phyloP scores from a whole-genome alignment of 2,113 vertebrate genomes.

The Mus spicilegus region DNA sequence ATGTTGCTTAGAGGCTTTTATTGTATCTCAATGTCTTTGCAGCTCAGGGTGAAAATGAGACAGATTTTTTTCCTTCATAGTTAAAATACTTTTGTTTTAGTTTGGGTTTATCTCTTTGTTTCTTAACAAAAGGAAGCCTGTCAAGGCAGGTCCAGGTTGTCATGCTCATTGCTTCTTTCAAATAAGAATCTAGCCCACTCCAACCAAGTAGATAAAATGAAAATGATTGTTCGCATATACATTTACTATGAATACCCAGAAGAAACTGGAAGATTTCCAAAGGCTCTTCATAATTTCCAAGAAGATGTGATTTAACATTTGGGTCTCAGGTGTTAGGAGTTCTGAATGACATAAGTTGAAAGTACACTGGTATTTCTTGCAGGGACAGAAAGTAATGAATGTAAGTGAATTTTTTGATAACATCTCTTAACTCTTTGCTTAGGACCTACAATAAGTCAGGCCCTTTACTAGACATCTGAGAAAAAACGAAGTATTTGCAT shows the following conservation, averaged over 20 bases:
- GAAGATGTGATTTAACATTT: neutral
- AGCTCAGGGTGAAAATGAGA: neutral
- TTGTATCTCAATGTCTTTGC: neutral
- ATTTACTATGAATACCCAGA: neutral
- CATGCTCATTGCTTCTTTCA: neutral
- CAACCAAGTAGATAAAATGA: neutral
- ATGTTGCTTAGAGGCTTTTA: neutral
- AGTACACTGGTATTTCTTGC: neutral
- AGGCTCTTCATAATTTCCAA: neutral
- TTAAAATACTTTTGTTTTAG: neutral
- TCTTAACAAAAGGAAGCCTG: neutral
- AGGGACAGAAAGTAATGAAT: neutral
- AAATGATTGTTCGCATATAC: neutral
- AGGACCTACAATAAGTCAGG: neutral
- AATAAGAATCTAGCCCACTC: neutral
- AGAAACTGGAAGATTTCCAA: constrained; percentile 19
- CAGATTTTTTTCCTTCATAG: neutral
- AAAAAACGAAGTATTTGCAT: neutral
- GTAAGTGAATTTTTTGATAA: neutral
- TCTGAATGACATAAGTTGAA: constrained; percentile 1
- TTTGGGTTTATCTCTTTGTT: neutral
- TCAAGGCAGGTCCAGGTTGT: neutral
- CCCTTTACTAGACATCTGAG: neutral
- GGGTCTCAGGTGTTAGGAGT: fast-evolving
- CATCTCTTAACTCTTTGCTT: neutral